Base-by-base conservation (phyloP, 2,888 invertebrate species). In the Ligdia adustata region DNA sequence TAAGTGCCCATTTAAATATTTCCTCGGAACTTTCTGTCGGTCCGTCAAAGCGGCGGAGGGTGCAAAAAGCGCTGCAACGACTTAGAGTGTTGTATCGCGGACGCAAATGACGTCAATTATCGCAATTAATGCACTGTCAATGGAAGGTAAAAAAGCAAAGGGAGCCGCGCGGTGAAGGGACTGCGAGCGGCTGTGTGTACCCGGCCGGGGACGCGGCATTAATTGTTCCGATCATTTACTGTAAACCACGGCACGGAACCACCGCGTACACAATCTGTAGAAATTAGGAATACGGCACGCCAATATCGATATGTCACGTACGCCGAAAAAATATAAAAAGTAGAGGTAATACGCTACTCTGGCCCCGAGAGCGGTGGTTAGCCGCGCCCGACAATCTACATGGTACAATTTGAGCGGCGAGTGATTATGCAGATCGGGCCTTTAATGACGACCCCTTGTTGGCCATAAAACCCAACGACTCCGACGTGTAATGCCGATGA, bases 41-140 rank as follows among this genome's bases (percentile, higher is more conserved):
- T 31, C 38, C 55, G 47, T 47, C 48, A 39, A 50, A 54, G 54
- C 54, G 49, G 34, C 37, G 32, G 44, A 18, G 33, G 45, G 12
- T 38, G 43, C 55, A 60, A 60, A 60, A 60, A 60, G 20, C 4
- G 12, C 24, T 16, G 35, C 33, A 32, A 43, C 49, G 29, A 44
- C 49, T 42, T 55, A 51, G 43, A 43, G 57, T 55, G 57, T 55
- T 47, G 55, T 57, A 55, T 53, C 51, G 57, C 57, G 47, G 51
- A 60, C 53, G 60, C 60, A 60, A 60, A 60, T 60, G 55, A 55
- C 45, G 27, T 16, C 45, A 57, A 60, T 60, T 57, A 57, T 52
- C 42, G 57, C 60, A 53, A 60, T 60, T 55, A 60, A 60, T 57
- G 55, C 55, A 53, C 53, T 57, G 55, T 57, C 57, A 55, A 51